Conservation (phyloP, 2,113 vertebrate species). For the Empidonax traillii region DNA sequence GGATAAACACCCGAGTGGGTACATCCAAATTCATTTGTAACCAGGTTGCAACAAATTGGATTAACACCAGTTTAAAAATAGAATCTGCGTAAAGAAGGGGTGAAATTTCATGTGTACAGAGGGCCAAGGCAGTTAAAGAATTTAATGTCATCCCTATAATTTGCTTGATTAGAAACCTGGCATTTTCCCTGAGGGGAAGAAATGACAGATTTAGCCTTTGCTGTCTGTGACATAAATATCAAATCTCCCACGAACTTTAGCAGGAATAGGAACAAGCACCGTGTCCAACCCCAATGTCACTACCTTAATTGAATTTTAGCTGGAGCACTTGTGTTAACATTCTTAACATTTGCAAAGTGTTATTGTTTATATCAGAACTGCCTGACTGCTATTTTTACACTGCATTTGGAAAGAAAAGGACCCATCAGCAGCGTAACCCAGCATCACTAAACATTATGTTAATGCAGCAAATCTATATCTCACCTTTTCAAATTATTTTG, state of each 20-base stretch:
- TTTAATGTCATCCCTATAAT: constrained; percentile 53
- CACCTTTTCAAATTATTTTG: not conserved
- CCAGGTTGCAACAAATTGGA: not conserved
- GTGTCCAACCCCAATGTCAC: not conserved
- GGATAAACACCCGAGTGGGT: not conserved
- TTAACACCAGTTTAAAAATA: constrained; percentile 31
- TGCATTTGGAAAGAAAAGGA: not conserved
- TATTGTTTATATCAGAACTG: constrained; percentile 10
- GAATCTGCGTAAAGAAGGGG: not conserved
- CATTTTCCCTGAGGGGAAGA: constrained; percentile 27
- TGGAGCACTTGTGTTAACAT: not conserved
- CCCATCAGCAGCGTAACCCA: not conserved
- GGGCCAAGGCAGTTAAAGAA: constrained; percentile 13
- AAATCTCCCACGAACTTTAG: not conserved
- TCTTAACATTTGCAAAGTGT: constrained; percentile 6
- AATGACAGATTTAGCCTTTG: constrained; percentile 34
- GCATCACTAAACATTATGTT: not conserved
- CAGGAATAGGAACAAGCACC: not conserved
- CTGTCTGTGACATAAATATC: constrained; percentile 7
- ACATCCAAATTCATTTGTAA: constrained; percentile 22
- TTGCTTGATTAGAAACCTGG: constrained; percentile 61
- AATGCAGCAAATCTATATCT: not conserved
- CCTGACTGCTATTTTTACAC: not conserved
- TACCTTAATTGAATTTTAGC: constrained; percentile 15
- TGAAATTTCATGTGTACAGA: constrained; percentile 24